phyloP scores from a whole-genome alignment of 35 echinoderm and acorn worm species.

The Ophioderma brevispina region DNA sequence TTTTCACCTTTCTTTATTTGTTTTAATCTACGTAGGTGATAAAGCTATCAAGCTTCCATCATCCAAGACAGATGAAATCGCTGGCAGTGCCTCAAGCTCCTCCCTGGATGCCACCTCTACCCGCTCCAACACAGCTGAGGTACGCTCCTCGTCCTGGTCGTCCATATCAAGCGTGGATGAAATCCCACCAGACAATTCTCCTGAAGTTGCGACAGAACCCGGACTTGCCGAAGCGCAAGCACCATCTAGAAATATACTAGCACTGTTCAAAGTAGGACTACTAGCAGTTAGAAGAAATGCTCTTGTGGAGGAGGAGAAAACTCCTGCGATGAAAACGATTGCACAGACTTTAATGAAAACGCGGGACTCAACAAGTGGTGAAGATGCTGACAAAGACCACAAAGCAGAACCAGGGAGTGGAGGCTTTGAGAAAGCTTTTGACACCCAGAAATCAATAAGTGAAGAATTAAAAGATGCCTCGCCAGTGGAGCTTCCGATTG shows the following conservation, averaged over 20 bases:
- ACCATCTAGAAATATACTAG: neutral
- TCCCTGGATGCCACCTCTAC: neutral
- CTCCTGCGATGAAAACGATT: neutral
- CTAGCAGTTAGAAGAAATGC: neutral
- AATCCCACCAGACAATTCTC: neutral
- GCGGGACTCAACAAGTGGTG: neutral
- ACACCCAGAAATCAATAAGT: too few species aligned
- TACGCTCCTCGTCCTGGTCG: neutral
- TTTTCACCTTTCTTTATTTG: too few species aligned
- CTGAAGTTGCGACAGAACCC: neutral
- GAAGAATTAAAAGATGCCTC: too few species aligned
- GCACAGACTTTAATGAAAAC: neutral
- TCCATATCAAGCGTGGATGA: neutral
- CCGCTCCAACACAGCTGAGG: neutral
- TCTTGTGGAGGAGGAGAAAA: neutral
- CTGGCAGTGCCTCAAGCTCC: neutral
- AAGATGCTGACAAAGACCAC: neutral
- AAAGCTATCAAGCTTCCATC: neutral
- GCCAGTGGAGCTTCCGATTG: too few species aligned
- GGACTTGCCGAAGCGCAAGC: too few species aligned
- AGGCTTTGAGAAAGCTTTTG: too few species aligned
- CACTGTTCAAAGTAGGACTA: neutral
- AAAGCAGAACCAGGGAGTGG: too few species aligned
- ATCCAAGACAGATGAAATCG: neutral
- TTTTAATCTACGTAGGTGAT: neutral